Evolutionary conservation across 2,797 vertebrate genomes (phyloP).

Genomic region (Cottoperca gobio): DNA sequence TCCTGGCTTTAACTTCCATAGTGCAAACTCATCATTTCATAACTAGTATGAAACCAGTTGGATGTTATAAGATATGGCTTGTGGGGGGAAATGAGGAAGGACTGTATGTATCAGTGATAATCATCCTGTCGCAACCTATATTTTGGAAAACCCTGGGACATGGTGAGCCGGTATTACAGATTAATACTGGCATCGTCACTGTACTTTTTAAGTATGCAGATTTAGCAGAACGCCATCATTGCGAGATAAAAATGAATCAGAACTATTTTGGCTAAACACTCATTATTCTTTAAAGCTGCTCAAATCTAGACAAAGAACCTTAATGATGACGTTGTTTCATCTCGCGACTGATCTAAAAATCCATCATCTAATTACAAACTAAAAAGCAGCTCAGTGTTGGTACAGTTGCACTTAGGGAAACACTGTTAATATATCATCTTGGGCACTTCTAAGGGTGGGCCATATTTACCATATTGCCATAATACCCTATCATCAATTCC

Average conservation of each 20-base stretch:
- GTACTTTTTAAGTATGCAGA: slow-evolving; percentile 25
- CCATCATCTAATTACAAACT: slow-evolving; percentile 78
- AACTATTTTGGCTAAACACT: slow-evolving; percentile 53
- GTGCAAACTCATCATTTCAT: too few relatives aligned
- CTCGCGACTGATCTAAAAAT: slow-evolving; percentile 66
- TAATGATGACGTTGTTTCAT: slow-evolving; percentile 45
- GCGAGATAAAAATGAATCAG: slow-evolving; percentile 29
- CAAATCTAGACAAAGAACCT: slow-evolving; percentile 50
- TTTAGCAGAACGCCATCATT: slow-evolving; percentile 36
- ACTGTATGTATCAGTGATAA: neutral
- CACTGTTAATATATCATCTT: slow-evolving; percentile 65
- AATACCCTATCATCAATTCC: slow-evolving; percentile 75
- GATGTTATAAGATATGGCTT: neutral
- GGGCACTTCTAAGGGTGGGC: slow-evolving; percentile 73
- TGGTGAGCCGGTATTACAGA: slow-evolving; percentile 30
- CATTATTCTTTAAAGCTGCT: slow-evolving; percentile 60
- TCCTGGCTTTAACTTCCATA: neutral
- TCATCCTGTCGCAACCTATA: slow-evolving; percentile 11
- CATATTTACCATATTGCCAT: slow-evolving; percentile 69
- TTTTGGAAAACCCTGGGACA: slow-evolving; percentile 28
- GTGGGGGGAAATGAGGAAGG: neutral
- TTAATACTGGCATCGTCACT: slow-evolving; percentile 33
- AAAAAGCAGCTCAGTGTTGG: slow-evolving; percentile 71
- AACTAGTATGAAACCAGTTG: neutral
- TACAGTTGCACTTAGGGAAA: slow-evolving; percentile 68